Percentiles rank a stretch among this genome's conserved stretches.
These are phyloP conservation scores for Caprella mutica DNA, from an alignment of 2,888 invertebrate genomes.

Conservation along the genomic window DNA sequence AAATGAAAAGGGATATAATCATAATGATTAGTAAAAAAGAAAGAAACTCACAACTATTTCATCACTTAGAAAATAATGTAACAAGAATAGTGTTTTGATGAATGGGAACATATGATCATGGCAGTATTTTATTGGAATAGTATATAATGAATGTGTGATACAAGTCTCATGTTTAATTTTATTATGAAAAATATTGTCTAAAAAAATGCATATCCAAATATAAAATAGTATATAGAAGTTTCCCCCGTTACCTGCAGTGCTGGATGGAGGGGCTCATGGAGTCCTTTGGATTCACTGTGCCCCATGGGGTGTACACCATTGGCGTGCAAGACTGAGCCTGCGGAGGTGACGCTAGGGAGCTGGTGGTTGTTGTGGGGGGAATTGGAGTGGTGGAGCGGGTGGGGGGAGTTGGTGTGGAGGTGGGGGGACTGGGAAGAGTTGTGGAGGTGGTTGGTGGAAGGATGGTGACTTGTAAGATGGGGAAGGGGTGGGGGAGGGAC, in stretches of 20 bases:
- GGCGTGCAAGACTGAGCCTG: not conserved
- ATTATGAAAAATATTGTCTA: too few species aligned
- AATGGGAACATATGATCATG: too few species aligned
- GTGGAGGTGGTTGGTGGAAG: not conserved
- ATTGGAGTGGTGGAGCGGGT: not conserved
- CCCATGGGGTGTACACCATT: not conserved
- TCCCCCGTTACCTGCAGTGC: constrained; percentile 7
- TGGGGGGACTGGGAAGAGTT: constrained; percentile 1
- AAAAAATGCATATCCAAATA: not conserved
- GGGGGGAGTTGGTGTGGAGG: constrained; percentile 12
- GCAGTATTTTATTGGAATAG: too few species aligned
- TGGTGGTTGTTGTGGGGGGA: not conserved
- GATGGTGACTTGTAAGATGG: not conserved
- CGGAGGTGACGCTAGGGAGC: not conserved
- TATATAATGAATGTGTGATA: too few species aligned
- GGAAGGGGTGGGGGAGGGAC: constrained; percentile 11
- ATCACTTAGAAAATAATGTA: too few species aligned
- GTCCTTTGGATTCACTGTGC: not conserved
- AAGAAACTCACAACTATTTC: too few species aligned
- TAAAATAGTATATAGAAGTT: not conserved
- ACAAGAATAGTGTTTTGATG: too few species aligned
- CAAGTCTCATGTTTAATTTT: too few species aligned
- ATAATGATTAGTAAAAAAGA: too few species aligned
- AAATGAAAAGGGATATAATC: too few species aligned
- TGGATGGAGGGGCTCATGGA: constrained; percentile 3